Percentiles rank a stretch among this genome's conserved stretches.
phyloP scores from a whole-genome alignment of 2,113 vertebrate genomes.

The Cyphotilapia sp. region DNA sequence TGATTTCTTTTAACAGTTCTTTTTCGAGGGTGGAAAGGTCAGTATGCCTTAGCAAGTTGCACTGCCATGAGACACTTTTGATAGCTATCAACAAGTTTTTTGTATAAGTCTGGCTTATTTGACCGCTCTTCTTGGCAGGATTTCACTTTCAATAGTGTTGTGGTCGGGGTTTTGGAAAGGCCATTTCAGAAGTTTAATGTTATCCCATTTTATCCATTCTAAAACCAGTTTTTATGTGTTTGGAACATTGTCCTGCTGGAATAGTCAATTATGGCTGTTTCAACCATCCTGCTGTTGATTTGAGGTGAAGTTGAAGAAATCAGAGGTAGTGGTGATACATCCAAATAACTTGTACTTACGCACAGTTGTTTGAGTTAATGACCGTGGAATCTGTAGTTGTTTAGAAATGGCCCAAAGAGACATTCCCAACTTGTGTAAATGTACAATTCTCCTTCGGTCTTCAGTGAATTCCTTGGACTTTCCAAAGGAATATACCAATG shows the following conservation, averaged over 20 bases:
- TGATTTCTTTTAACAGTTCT: neutral
- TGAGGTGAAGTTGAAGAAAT: neutral
- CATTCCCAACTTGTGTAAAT: neutral
- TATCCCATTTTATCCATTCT: neutral
- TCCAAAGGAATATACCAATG: neutral
- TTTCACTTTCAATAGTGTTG: neutral
- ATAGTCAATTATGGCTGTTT: neutral
- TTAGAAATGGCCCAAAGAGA: neutral
- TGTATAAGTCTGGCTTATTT: neutral
- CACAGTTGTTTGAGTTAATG: neutral
- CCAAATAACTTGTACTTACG: neutral
- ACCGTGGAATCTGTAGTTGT: neutral
- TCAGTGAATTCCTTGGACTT: neutral
- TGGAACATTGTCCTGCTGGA: neutral
- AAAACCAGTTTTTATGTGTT: neutral
- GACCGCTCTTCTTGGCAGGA: neutral
- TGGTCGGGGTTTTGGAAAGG: neutral
- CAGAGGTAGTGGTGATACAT: rapidly evolving
- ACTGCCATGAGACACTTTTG: neutral
- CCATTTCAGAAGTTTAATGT: neutral
- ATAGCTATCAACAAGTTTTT: neutral
- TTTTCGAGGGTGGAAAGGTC: neutral
- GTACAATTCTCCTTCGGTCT: neutral
- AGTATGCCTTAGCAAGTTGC: neutral
- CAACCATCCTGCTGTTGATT: neutral